These are phyloP conservation scores for Drosophila arizonae DNA, from an alignment of 1,140 invertebrate species.

Conservation along the genomic window DNA sequence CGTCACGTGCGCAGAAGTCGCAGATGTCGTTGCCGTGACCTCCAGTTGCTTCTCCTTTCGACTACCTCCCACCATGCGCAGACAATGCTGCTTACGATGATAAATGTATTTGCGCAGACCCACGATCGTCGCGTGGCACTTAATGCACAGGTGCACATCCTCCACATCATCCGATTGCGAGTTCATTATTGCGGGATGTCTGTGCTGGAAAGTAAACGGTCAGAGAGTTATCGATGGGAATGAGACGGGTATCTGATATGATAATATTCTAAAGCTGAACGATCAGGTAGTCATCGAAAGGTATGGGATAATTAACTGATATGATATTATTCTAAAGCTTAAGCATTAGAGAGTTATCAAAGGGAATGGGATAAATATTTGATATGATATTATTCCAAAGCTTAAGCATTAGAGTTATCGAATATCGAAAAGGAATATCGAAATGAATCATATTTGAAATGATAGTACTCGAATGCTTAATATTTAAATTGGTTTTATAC, in stretches of 20 bases:
- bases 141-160: constrained; percentile 92
- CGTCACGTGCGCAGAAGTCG: constrained; percentile 32
- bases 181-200: constrained; percentile 74
- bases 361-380: too few relatives aligned
- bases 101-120: constrained; percentile 92
- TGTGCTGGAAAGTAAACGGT: constrained; percentile 1
- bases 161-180: constrained; percentile 85
- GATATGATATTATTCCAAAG: too few relatives aligned
- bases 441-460: too few relatives aligned
- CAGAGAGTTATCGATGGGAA: neutral
- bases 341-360: too few relatives aligned
- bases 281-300: too few relatives aligned
- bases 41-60: constrained; percentile 20
- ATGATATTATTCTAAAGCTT: too few relatives aligned
- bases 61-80: constrained; percentile 32
- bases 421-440: too few relatives aligned
- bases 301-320: too few relatives aligned
- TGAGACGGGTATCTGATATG: too few relatives aligned
- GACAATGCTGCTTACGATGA: constrained; percentile 88
- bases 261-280: neutral
- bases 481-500: too few relatives aligned
- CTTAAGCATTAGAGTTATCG: too few relatives aligned
- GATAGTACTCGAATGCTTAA: too few relatives aligned
- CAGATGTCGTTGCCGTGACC: constrained; percentile 13
- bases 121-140: constrained; percentile 90